A percentile compares a stretch with the other conserved stretches of the same genome.
These are phyloP conservation scores for Notothenia rossii DNA, from an alignment of 2,113 vertebrate species.

Conservation along the genomic window DNA sequence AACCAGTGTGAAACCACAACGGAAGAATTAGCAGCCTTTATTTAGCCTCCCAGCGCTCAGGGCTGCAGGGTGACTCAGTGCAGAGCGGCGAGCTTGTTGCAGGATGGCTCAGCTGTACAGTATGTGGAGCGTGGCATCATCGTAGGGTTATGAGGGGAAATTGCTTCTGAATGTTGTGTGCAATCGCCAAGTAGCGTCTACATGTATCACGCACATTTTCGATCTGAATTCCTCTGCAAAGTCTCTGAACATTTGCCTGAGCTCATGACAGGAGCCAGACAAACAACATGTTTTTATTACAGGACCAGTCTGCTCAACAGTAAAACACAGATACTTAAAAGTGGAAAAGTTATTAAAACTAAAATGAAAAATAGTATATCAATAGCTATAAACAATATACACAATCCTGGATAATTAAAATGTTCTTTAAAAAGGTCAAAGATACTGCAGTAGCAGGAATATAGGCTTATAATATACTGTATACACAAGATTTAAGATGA, in stretches of 20 bases:
- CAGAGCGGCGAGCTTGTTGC: slow-evolving; percentile 11
- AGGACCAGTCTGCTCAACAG: too few relatives aligned
- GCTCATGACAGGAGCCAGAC: neutral
- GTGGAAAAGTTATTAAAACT: too few relatives aligned
- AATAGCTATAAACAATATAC: too few relatives aligned
- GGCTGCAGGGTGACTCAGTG: slow-evolving; percentile 46
- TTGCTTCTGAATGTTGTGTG: slow-evolving; percentile 22
- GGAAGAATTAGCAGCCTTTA: slow-evolving; percentile 19
- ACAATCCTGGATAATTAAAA: too few relatives aligned
- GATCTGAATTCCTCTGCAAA: slow-evolving; percentile 30
- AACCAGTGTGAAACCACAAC: neutral
- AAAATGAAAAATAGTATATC: too few relatives aligned
- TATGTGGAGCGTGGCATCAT: slow-evolving; percentile 45
- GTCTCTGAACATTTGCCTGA: slow-evolving; percentile 2
- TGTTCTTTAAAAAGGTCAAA: too few relatives aligned
- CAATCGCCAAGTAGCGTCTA: neutral
- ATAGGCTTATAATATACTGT: too few relatives aligned
- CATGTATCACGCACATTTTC: neutral
- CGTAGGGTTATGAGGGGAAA: neutral
- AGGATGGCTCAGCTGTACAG: slow-evolving; percentile 29
- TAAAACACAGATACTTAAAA: too few relatives aligned
- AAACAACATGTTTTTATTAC: too few relatives aligned
- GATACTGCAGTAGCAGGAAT: too few relatives aligned
- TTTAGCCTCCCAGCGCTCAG: slow-evolving; percentile 26
- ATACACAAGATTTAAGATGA: too few relatives aligned